Evolutionary conservation across 2,888 invertebrate genomes (phyloP).

Genomic region (Thymelicus acteon): DNA sequence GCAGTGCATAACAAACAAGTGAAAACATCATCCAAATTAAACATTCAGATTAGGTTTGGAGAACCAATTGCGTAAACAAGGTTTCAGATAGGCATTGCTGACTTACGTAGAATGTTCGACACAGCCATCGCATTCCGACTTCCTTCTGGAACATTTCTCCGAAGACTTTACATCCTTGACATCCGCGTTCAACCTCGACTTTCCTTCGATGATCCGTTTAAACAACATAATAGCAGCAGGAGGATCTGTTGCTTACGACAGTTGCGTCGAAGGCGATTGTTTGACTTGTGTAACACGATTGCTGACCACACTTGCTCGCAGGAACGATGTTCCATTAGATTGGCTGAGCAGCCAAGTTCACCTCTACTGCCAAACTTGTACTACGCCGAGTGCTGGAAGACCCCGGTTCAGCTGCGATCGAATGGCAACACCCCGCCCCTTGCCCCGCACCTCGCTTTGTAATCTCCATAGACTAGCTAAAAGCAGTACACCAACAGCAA

Average conservation of each 20-base stretch:
- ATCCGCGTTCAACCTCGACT: conserved; percentile 80
- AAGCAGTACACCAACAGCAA: conserved; percentile 31
- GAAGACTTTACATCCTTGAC: conserved; percentile 61
- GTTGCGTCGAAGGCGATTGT: conserved; percentile 77
- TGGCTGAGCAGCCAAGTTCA: conserved; percentile 75
- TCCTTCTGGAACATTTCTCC: conserved; percentile 79
- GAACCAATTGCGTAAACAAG: background rate
- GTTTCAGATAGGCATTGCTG: conserved; percentile 25
- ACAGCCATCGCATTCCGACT: conserved; percentile 78
- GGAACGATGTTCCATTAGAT: conserved; percentile 83
- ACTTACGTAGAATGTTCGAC: conserved; percentile 81
- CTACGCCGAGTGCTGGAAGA: conserved; percentile 42
- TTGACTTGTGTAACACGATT: conserved; percentile 71
- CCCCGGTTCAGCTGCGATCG: conserved; percentile 52
- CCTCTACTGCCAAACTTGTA: conserved; percentile 72
- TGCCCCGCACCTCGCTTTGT: conserved; percentile 28
- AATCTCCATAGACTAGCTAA: conserved; percentile 57
- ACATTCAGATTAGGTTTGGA: conserved; percentile 4
- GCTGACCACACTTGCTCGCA: conserved; percentile 68
- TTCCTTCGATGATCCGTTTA: conserved; percentile 85
- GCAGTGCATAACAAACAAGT: background rate
- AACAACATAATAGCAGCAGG: conserved; percentile 81
- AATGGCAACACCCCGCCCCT: conserved; percentile 54
- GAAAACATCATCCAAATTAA: conserved; percentile 14
- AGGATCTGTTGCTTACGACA: conserved; percentile 81